These are phyloP conservation scores for Phrynocephalus guinanensis DNA, from an alignment of 2,797 vertebrate genomes.

Conservation along the genomic window DNA sequence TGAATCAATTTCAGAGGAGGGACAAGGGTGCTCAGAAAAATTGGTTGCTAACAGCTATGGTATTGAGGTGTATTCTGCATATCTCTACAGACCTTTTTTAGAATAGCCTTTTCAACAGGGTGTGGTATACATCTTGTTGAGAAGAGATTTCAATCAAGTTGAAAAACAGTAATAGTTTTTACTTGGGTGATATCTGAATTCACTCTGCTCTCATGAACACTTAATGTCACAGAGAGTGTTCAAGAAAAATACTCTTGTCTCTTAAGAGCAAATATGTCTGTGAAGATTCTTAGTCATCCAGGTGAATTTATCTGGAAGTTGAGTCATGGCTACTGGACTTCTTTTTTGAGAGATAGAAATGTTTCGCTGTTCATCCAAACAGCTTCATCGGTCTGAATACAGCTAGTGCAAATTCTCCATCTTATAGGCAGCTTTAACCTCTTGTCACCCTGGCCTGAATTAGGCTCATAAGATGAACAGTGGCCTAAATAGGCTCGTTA, in stretches of 20 bases:
- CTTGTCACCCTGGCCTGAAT: too few species aligned
- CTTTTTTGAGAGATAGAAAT: too few species aligned
- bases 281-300: too few species aligned
- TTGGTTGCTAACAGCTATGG: slow-evolving; percentile 60
- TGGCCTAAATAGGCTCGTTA: too few species aligned
- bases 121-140: slow-evolving; percentile 34
- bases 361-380: too few species aligned
- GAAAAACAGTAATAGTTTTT: slow-evolving; percentile 74
- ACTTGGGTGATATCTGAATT: slow-evolving; percentile 65
- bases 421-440: too few species aligned
- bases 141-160: slow-evolving; percentile 72
- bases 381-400: too few species aligned
- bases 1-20: slow-evolving; percentile 72
- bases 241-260: slow-evolving; percentile 69
- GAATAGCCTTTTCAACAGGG: slow-evolving; percentile 47
- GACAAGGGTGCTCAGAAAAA: slow-evolving; percentile 53
- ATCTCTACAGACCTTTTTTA: slow-evolving; percentile 17
- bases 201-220: slow-evolving; percentile 76
- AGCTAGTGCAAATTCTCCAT: too few species aligned
- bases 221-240: slow-evolving; percentile 74
- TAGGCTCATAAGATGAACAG: too few species aligned
- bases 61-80: slow-evolving; percentile 26
- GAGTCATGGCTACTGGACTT: too few species aligned
- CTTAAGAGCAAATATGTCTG: slow-evolving; percentile 73
- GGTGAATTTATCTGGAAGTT: too few species aligned